Conservation (phyloP, 92 coral and sea anemone species). For the Epizoanthus stellaris region DNA sequence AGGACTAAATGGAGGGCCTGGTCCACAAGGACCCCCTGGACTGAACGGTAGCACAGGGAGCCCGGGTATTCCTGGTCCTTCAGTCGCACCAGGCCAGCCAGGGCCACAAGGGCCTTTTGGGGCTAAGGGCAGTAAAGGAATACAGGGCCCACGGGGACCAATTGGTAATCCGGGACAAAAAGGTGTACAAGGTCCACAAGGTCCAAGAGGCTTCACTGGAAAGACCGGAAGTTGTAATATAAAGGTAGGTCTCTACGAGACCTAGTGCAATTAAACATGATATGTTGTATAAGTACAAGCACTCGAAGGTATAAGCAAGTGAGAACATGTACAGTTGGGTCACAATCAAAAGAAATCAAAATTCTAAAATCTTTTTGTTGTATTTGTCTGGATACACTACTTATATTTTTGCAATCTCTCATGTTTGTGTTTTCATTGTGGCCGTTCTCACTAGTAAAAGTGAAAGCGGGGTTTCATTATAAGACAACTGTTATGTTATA, state of each 20-base stretch:
- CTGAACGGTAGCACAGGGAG: not conserved
- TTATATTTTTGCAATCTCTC: too few species aligned
- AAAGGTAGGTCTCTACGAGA: not conserved
- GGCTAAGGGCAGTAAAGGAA: not conserved
- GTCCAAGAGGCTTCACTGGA: not conserved
- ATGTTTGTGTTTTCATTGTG: too few species aligned
- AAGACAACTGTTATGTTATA: too few species aligned
- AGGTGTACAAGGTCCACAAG: not conserved
- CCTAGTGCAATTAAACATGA: too few species aligned
- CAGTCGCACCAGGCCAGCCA: not conserved
- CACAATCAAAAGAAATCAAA: too few species aligned
- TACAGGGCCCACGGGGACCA: not conserved
- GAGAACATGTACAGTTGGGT: too few species aligned
- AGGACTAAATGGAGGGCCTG: not conserved
- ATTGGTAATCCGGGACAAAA: not conserved
- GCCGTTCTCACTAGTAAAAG: too few species aligned
- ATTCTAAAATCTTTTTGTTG: too few species aligned
- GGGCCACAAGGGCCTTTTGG: not conserved
- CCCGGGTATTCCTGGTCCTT: not conserved
- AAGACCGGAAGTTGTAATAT: not conserved
- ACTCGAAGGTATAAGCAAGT: too few species aligned
- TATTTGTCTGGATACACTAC: too few species aligned
- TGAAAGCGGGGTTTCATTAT: too few species aligned
- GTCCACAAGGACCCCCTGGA: conserved; percentile 1
- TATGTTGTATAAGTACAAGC: too few species aligned